A percentile compares a stretch with the other conserved stretches of the same genome.
Evolutionary conservation across 2,888 invertebrate species (phyloP).

Genomic region (Himalopsyche japonica): DNA sequence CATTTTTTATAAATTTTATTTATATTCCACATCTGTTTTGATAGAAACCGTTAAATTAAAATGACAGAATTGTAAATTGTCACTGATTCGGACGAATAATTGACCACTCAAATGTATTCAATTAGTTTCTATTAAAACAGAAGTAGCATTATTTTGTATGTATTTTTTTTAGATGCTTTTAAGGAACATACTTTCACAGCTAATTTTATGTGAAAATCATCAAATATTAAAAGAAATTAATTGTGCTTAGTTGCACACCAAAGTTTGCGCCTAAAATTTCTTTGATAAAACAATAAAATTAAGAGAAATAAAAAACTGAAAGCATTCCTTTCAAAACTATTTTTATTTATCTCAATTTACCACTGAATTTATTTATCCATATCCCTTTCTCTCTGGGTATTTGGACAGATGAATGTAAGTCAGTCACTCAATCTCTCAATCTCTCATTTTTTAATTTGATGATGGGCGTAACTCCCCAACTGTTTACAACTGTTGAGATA

Average conservation of each 20-base stretch:
- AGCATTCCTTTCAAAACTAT: neutral
- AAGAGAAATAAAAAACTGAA: neutral
- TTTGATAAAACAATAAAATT: neutral
- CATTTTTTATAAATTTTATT: neutral
- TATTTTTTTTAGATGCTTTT: neutral
- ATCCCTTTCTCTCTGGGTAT: too few relatives aligned
- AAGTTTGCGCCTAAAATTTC: conserved; percentile 1
- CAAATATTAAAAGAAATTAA: neutral
- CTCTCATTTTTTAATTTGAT: too few relatives aligned
- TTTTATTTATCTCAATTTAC: neutral
- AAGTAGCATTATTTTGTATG: neutral
- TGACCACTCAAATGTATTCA: neutral
- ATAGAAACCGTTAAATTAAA: neutral
- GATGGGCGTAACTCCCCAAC: too few relatives aligned
- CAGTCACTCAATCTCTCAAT: too few relatives aligned
- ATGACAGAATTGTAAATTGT: too few relatives aligned
- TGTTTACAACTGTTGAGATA: too few relatives aligned
- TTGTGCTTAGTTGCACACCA: neutral
- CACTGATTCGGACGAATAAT: too few relatives aligned
- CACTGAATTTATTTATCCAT: too few relatives aligned
- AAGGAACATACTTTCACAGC: neutral
- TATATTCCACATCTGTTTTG: neutral
- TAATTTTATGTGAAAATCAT: neutral
- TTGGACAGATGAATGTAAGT: too few relatives aligned
- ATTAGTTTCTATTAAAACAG: neutral